Percentiles rank a stretch among this genome's conserved stretches.
Conservation (phyloP, 2,797 vertebrate genomes). For the Sciaenops ocellatus region DNA sequence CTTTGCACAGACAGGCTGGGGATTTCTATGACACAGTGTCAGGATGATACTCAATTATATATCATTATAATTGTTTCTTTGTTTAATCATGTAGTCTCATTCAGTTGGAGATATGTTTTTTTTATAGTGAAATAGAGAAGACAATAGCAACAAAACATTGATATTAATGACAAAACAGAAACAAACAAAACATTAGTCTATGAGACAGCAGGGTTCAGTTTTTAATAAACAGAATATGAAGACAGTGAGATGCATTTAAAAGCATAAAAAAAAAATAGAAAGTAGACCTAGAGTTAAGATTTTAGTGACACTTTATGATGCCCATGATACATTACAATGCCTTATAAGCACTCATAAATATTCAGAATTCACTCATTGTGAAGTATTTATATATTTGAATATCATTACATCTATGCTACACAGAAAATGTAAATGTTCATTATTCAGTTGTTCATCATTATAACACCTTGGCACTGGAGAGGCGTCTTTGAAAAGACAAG, state of each 20-base stretch:
- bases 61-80: slow-evolving; percentile 8
- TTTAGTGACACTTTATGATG: too few species aligned
- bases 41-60: slow-evolving; percentile 18
- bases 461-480: too few species aligned
- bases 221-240: not conserved
- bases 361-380: too few species aligned
- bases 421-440: too few species aligned
- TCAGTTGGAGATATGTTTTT: slow-evolving; percentile 3
- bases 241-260: not conserved
- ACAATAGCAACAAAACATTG: not conserved
- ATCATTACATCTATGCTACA: too few species aligned
- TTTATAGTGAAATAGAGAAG: not conserved
- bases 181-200: not conserved
- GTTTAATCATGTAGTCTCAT: slow-evolving; percentile 7
- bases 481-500: too few species aligned
- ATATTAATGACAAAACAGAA: not conserved
- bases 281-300: too few species aligned
- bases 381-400: too few species aligned
- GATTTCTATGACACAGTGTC: slow-evolving; percentile 8
- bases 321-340: too few species aligned
- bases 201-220: not conserved
- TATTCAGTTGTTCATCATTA: too few species aligned
- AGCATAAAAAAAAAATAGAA: too few species aligned
- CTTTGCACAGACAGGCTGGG: not conserved
- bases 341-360: too few species aligned